Evolutionary conservation across 2,888 invertebrate genomes (phyloP).

Genomic region (Ormia ochracea): DNA sequence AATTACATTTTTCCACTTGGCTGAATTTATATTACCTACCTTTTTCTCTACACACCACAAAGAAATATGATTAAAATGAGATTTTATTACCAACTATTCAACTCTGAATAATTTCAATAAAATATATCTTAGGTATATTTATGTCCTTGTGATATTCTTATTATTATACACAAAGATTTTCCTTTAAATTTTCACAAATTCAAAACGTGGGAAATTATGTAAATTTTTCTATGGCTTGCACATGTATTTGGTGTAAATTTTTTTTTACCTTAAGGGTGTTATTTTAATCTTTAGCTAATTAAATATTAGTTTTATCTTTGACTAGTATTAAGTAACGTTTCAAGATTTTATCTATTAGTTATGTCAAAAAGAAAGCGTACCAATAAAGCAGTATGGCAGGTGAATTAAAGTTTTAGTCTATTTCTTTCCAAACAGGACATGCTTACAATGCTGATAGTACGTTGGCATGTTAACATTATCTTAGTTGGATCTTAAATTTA

Average conservation of each 20-base stretch:
- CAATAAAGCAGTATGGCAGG: conserved; percentile 39
- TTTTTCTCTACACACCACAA: not conserved
- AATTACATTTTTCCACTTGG: conserved; percentile 51
- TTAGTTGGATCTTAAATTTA: conserved; percentile 22
- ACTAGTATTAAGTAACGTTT: conserved; percentile 30
- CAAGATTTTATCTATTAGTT: conserved; percentile 41
- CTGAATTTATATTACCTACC: not conserved
- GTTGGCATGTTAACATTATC: conserved; percentile 4
- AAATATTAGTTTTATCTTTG: conserved; percentile 30
- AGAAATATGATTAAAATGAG: conserved; percentile 51
- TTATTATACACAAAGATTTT: not conserved
- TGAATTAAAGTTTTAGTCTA: conserved; percentile 19
- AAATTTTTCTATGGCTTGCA: conserved; percentile 37
- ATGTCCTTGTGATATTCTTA: not conserved
- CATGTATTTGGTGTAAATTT: not conserved
- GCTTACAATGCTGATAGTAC: conserved; percentile 55
- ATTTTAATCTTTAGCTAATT: conserved; percentile 22
- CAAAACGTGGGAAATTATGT: conserved; percentile 59
- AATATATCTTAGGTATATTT: conserved; percentile 22
- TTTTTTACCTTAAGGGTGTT: conserved; percentile 1
- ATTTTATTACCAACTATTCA: conserved; percentile 33
- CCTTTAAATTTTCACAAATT: not conserved
- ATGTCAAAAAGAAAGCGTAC: conserved; percentile 2
- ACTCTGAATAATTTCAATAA: conserved; percentile 50
- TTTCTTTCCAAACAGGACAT: conserved; percentile 37